A percentile compares a stretch with the other conserved stretches of the same genome.
These are phyloP conservation scores for Epicampocera succincta DNA, from an alignment of 2,888 invertebrate species.

Conservation along the genomic window DNA sequence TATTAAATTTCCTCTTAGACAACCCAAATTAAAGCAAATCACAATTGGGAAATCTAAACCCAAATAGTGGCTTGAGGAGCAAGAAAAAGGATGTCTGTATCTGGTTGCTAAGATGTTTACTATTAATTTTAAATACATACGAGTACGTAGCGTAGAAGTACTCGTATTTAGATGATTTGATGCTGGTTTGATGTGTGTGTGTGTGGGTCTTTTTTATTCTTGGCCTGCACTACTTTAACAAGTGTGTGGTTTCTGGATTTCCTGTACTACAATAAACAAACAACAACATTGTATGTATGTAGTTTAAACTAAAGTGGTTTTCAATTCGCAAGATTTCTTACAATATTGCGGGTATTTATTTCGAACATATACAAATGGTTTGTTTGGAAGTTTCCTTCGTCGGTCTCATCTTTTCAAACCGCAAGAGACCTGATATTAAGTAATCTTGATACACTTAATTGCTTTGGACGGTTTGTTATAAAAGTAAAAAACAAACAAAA, in stretches of 20 bases:
- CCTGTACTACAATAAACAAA: constrained; percentile 56
- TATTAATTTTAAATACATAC: constrained; percentile 12
- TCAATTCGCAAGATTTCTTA: constrained; percentile 50
- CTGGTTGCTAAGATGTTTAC: constrained; percentile 4
- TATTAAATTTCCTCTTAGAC: constrained; percentile 2
- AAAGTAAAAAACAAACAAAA: too few species aligned
- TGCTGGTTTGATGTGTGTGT: constrained; percentile 31
- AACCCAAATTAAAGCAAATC: neutral
- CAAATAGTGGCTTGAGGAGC: neutral
- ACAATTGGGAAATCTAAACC: constrained; percentile 17
- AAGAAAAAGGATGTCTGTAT: constrained; percentile 7
- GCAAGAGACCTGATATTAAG: constrained; percentile 70
- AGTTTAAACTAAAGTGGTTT: constrained; percentile 44
- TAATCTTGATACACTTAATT: constrained; percentile 72
- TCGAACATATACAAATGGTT: constrained; percentile 7
- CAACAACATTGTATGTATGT: constrained; percentile 14
- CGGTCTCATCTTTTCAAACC: constrained; percentile 30
- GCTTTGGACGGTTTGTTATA: constrained; percentile 68
- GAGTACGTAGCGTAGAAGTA: constrained; percentile 8
- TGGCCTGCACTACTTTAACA: constrained; percentile 26
- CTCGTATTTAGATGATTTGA: constrained; percentile 62
- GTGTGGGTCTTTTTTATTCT: too few species aligned
- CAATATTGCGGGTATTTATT: constrained; percentile 29
- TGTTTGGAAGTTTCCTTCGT: constrained; percentile 8
- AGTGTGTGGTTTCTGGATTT: constrained; percentile 65